phyloP scores from a whole-genome alignment of 2,888 invertebrate genomes.

The Tinea pellionella region DNA sequence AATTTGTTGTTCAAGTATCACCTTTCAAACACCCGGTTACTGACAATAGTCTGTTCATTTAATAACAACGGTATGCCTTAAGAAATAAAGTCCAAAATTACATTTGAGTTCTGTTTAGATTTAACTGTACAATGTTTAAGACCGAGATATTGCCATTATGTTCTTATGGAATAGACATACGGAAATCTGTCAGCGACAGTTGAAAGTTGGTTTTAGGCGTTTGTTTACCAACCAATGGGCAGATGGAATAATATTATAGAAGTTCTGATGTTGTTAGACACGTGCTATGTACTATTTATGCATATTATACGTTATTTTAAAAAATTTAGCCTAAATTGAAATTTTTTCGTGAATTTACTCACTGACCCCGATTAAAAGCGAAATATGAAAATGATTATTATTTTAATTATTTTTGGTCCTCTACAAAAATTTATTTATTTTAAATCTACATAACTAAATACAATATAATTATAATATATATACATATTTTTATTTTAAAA shows the following conservation, averaged over 20 bases:
- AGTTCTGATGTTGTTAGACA: not conserved
- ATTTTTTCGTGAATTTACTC: not conserved
- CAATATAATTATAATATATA: too few species aligned
- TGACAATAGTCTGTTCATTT: constrained; percentile 17
- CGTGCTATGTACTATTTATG: not conserved
- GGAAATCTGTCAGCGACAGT: constrained; percentile 52
- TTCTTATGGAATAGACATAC: constrained; percentile 29
- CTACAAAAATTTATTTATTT: too few species aligned
- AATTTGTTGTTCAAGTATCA: constrained; percentile 65
- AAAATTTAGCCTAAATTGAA: constrained; percentile 5
- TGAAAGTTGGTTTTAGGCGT: constrained; percentile 37
- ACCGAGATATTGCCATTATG: not conserved
- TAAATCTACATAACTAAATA: too few species aligned
- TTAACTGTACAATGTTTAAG: not conserved
- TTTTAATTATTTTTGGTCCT: too few species aligned
- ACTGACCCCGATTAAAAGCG: too few species aligned
- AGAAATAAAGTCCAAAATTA: not conserved
- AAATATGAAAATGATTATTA: too few species aligned
- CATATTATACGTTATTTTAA: too few species aligned
- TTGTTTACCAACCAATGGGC: constrained; percentile 51
- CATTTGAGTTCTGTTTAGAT: too few species aligned
- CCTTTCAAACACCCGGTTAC: constrained; percentile 55
- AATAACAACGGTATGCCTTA: not conserved
- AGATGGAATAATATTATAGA: constrained; percentile 43
- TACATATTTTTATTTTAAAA: too few species aligned